These are phyloP conservation scores for Sebastes itinus DNA, from an alignment of 2,797 vertebrate species.

Conservation along the genomic window DNA sequence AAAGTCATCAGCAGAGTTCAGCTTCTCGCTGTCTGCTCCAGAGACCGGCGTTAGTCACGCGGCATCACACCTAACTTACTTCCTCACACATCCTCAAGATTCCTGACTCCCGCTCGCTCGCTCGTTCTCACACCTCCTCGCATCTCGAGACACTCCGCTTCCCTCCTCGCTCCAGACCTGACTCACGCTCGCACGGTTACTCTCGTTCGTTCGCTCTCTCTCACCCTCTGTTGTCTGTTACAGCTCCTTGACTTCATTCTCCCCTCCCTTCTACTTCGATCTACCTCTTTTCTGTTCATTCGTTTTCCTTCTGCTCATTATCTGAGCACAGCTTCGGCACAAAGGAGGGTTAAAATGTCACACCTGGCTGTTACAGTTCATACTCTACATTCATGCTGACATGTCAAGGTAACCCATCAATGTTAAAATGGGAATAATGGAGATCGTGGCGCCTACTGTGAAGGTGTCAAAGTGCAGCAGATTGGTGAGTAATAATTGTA, in stretches of 20 bases:
- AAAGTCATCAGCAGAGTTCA: slow-evolving; percentile 76
- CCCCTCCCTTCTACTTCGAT: background rate
- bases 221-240: slow-evolving; percentile 20
- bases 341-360: slow-evolving; percentile 53
- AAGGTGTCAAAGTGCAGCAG: slow-evolving; percentile 12
- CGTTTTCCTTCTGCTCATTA: slow-evolving; percentile 57
- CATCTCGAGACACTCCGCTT: background rate
- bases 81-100: slow-evolving; percentile 60
- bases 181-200: background rate
- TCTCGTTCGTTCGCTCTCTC: slow-evolving; percentile 25
- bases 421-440: slow-evolving; percentile 28
- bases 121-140: slow-evolving; percentile 60
- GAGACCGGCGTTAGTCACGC: slow-evolving; percentile 68
- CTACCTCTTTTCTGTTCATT: background rate
- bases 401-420: slow-evolving; percentile 50
- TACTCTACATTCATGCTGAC: slow-evolving; percentile 36
- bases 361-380: slow-evolving; percentile 53
- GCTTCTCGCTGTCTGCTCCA: slow-evolving; percentile 59
- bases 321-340: slow-evolving; percentile 23
- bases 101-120: slow-evolving; percentile 51
- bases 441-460: slow-evolving; percentile 9
- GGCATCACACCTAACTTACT: slow-evolving; percentile 67
- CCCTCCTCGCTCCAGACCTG: slow-evolving; percentile 24
- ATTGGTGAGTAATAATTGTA: slow-evolving; percentile 17
- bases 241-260: slow-evolving; percentile 29